Evolutionary conservation across 2,888 invertebrate genomes (phyloP), one percentile per base, ranked within the genome.

Genomic region (Camptogramma bilineatum): DNA sequence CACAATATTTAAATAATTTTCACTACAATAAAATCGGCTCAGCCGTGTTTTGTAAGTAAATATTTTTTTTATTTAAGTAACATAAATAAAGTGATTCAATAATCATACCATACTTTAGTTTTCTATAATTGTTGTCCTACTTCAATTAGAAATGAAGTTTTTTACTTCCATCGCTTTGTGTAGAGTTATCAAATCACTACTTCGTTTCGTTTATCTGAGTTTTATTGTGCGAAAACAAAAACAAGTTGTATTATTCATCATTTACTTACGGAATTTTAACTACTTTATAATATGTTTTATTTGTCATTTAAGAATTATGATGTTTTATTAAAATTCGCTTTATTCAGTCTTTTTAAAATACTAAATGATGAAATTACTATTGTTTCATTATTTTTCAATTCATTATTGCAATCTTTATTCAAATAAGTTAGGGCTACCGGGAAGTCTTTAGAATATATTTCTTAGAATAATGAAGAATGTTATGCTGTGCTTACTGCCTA

Each of bases 321-420:
- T 77, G 73, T 76, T 54, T 73, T 77, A 77, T 78, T 80, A 89
- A 72, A 91, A 91, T 90, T 91, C 90, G 90, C 88, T 90, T 89
- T 87, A 83, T 86, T 91, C 90, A 91, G 90, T 91, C 90, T 91
- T 90, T 85, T 65, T 54, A 54, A 47, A 54, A 63, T 53, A 59
- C 55, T 62, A 55, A 28, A 55, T 34, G 62, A 58, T 59, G 52
- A 50, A 13, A 52, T 17, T 55, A 24, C 10, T 52, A 44, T 47
- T 39, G 39, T 47, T 60, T 52, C 8, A 7, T 16, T 16, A 8
- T 8, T 44, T 16, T 2, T 17, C 44, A 44, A 39, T 39, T 39
- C 13, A 13, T 44, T 21, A 39, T 52, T 51, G 44, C 44, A 52
- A 48, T 56, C 2, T 39, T 44, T 44, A 21, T 17, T 24, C 16